A percentile compares a stretch with the other conserved stretches of the same genome.
phyloP scores from a whole-genome alignment of 1,140 invertebrate genomes.

The Brachionus asplanchnoidis region DNA sequence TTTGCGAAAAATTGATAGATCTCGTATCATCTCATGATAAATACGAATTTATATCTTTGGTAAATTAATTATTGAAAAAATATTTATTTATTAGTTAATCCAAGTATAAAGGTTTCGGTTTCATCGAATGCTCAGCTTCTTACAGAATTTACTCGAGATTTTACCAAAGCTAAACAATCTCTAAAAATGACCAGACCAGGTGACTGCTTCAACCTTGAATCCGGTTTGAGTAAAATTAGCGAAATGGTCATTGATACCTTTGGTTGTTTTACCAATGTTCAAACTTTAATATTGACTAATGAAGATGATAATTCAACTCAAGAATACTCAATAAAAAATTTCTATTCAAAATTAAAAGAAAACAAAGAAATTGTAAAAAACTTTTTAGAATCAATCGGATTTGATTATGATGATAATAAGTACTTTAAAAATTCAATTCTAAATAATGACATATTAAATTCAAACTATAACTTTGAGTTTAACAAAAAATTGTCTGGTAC shows the following conservation, averaged over 20 bases:
- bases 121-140: background rate
- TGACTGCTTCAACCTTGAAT: background rate
- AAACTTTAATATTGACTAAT: background rate
- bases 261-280: slow-evolving; percentile 10
- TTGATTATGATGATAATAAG: background rate
- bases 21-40: background rate
- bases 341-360: slow-evolving; percentile 5
- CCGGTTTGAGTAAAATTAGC: background rate
- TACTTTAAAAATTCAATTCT: slow-evolving; percentile 14
- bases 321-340: slow-evolving; percentile 5
- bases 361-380: background rate
- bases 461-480: slow-evolving; percentile 9
- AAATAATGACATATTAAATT: background rate
- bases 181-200: background rate
- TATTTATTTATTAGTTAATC: background rate
- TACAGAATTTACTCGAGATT: slow-evolving; percentile 1
- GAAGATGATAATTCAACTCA: background rate
- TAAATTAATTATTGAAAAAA: background rate
- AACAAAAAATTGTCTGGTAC: background rate
- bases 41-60: slow-evolving; percentile 17
- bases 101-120: background rate
- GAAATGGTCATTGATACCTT: background rate
- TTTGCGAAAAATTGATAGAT: background rate
- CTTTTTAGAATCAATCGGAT: background rate
- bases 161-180: background rate